phyloP scores from a whole-genome alignment of 2,888 invertebrate genomes.

The Tachina fera region DNA sequence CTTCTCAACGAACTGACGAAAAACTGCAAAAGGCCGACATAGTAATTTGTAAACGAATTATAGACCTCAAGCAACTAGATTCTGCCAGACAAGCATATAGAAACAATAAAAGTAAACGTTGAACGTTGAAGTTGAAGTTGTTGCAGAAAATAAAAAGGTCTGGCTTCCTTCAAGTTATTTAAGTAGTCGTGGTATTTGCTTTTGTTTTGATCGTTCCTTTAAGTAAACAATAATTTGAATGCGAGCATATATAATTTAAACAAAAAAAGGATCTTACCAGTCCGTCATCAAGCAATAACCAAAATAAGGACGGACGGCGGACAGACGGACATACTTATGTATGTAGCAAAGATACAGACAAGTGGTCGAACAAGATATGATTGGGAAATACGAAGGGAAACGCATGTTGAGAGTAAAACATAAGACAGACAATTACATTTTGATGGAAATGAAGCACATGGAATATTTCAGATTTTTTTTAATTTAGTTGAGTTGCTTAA shows the following conservation, averaged over 20 bases:
- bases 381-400: neutral
- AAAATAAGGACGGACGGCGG: constrained; percentile 28
- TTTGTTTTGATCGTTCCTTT: constrained; percentile 61
- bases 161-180: constrained; percentile 38
- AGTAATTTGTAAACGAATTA: constrained; percentile 74
- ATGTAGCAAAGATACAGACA: neutral
- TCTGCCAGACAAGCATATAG: neutral
- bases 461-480: too few species aligned
- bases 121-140: constrained; percentile 20
- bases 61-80: constrained; percentile 42
- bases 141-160: constrained; percentile 57
- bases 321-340: neutral
- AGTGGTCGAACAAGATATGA: constrained; percentile 30
- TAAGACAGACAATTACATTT: neutral
- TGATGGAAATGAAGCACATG: neutral
- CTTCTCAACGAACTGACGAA: constrained; percentile 73
- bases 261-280: constrained; percentile 66
- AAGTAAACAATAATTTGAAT: constrained; percentile 73
- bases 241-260: constrained; percentile 73
- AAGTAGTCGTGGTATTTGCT: constrained; percentile 4
- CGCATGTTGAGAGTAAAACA: neutral
- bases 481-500: too few species aligned
- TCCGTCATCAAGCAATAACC: constrained; percentile 65
- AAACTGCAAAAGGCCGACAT: constrained; percentile 74
- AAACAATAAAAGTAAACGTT: constrained; percentile 19